phyloP scores from a whole-genome alignment of 2,797 vertebrate genomes.

The Danio jaintianensis region DNA sequence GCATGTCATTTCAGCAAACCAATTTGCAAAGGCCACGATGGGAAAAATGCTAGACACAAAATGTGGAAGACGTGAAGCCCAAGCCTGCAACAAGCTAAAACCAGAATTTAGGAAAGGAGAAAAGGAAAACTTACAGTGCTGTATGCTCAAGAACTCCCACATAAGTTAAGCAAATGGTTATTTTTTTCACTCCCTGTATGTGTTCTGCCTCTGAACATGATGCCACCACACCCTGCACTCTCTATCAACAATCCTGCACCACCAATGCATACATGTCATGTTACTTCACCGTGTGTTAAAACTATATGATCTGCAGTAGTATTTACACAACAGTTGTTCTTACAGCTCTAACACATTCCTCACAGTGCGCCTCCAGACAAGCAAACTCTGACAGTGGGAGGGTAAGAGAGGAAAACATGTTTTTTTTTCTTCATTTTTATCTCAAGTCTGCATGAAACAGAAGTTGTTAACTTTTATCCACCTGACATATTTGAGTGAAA shows the following conservation, averaged over 20 bases:
- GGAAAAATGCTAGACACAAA: conserved; percentile 26
- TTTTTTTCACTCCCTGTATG: conserved; percentile 56
- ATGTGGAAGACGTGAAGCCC: conserved; percentile 37
- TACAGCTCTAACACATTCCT: conserved; percentile 65
- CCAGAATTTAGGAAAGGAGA: conserved; percentile 53
- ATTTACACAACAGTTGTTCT: conserved; percentile 58
- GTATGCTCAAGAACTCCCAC: conserved; percentile 57
- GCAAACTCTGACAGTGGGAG: conserved; percentile 20
- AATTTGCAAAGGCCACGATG: not conserved
- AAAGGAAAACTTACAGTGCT: conserved; percentile 47
- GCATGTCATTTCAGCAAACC: not conserved
- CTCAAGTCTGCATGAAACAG: too few relatives aligned
- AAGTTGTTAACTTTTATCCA: too few relatives aligned
- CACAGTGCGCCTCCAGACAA: conserved; percentile 50
- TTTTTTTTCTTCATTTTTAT: not conserved
- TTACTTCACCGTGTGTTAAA: conserved; percentile 14
- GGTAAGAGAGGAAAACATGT: conserved; percentile 46
- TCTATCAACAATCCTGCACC: conserved; percentile 24
- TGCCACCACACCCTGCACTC: conserved; percentile 40
- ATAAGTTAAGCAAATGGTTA: conserved; percentile 33
- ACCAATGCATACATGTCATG: conserved; percentile 14
- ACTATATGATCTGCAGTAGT: conserved; percentile 47
- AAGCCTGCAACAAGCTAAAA: conserved; percentile 48
- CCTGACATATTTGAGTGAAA: too few relatives aligned
- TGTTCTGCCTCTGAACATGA: conserved; percentile 33